A percentile compares a stretch with the other conserved stretches of the same genome.
Evolutionary conservation across 2,797 vertebrate genomes (phyloP).

Genomic region (Pseudochirops corinnae): DNA sequence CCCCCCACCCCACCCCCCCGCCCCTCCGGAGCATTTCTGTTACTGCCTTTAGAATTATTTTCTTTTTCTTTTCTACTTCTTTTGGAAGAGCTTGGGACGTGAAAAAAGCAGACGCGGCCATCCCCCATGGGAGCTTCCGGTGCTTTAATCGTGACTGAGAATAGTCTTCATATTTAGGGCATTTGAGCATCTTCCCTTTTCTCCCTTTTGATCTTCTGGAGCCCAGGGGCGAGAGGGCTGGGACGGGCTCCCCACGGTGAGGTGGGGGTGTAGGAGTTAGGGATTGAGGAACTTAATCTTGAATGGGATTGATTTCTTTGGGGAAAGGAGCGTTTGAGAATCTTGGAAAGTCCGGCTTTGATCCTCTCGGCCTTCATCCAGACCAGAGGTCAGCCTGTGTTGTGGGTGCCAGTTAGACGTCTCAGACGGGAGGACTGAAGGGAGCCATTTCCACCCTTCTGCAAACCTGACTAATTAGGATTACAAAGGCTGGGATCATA

Average conservation of each 20-base stretch:
- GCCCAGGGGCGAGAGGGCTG: not conserved
- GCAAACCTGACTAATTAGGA: conserved; percentile 42
- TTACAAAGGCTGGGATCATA: conserved; percentile 25
- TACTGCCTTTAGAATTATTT: conserved; percentile 14
- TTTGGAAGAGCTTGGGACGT: conserved; percentile 59
- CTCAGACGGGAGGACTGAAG: conserved; percentile 4
- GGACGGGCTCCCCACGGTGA: not conserved
- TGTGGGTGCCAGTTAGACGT: conserved; percentile 18
- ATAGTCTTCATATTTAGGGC: conserved; percentile 40
- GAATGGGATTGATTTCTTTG: conserved; percentile 18
- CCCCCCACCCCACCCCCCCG: not conserved
- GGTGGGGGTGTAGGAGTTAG: not conserved
- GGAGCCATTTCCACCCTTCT: conserved; percentile 37
- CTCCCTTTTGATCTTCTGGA: not conserved
- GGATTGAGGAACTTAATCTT: not conserved
- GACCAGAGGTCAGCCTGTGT: not conserved
- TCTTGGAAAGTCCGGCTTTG: not conserved
- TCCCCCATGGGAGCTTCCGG: conserved; percentile 1
- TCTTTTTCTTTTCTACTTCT: not conserved
- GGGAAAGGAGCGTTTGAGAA: not conserved
- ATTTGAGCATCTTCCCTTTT: conserved; percentile 23
- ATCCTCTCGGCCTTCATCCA: conserved; percentile 36
- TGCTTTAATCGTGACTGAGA: not conserved
- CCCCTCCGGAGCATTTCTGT: conserved; percentile 9
- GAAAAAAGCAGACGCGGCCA: conserved; percentile 46